Evolutionary conservation across 2,888 invertebrate species (phyloP).

Genomic region (Rapana venosa): DNA sequence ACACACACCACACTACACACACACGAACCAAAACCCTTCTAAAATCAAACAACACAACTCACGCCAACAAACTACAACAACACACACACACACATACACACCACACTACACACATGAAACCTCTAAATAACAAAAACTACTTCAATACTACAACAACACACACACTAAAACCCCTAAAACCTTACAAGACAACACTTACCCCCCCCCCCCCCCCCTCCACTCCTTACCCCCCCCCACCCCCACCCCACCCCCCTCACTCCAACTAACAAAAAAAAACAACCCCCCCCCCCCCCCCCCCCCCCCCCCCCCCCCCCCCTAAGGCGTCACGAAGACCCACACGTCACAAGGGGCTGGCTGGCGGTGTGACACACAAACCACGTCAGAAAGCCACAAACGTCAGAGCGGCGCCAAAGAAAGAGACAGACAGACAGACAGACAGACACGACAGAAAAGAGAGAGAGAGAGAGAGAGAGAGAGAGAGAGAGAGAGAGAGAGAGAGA

Average conservation of each 20-base stretch:
- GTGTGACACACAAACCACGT: background rate
- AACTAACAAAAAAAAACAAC: no score
- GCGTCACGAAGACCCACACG: background rate
- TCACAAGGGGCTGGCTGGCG: background rate
- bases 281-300: background rate
- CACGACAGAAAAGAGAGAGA: no score
- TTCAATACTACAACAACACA: no score
- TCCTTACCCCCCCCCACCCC: background rate
- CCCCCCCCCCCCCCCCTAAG: background rate
- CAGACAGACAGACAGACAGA: no score
- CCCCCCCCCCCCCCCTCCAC: background rate
- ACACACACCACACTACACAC: background rate
- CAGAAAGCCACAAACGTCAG: conserved; percentile 16
- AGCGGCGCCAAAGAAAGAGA: background rate
- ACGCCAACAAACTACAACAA: background rate
- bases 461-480: no score
- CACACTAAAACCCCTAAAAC: background rate
- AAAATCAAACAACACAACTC: no score
- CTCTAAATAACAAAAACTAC: no score
- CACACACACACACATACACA: no score
- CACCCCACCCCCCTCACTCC: background rate
- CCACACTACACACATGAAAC: no score
- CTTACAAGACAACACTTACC: background rate
- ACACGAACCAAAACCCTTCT: no score
- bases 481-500: no score